Base-by-base conservation (phyloP, 1,140 invertebrate genomes). In the Homarus americanus region DNA sequence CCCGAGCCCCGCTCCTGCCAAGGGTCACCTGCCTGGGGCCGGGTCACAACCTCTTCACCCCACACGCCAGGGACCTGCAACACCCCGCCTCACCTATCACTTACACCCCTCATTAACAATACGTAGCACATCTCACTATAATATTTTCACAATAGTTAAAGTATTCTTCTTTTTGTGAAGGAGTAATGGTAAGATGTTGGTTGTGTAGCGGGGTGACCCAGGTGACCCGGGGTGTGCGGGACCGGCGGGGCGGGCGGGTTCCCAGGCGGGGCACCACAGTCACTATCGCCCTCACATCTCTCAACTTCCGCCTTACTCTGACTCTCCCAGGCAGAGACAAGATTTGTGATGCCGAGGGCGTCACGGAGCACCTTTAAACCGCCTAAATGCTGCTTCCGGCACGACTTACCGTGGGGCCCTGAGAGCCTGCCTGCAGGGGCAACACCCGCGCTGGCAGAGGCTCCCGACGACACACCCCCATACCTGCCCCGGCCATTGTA, bases 11-110 rank as follows among this genome's bases (percentile, higher is more conserved):
- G 40, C 0, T 32, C 17, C 34, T 32, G 34, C 20, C 34, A n/a
- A 44, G 79, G 80, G 80, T 82, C 80, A 82, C 80, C 53, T 82
- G 80, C 80, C 80, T 53, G 49, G 32, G 80, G 80, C 44, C 80
- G 34, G 80, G 80, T 82, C 80, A 38, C 44, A 34, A 82, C 80
- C 80, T 53, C 80, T 12, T 20, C 80, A 63, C 53, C 80, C 36
- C 58, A 10, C n/a, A n/a, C n/a, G n/a, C n/a, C n/a, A n/a, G n/a
- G 17, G 44, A 49, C 44, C 44, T 49, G 44, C 44, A 49, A 49
- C 44, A 28, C 49, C 28, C 41, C 41, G 44, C 15, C 41, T 9
- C 80, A 58, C 53, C 20, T 20, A 49, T 17, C 44, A 49, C n/a
- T 49, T 49, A n/a, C 41, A 53, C 34, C 80, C 36, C 53, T 17